phyloP scores from a whole-genome alignment of 2,797 vertebrate genomes.

The Oophaga sylvatica region DNA sequence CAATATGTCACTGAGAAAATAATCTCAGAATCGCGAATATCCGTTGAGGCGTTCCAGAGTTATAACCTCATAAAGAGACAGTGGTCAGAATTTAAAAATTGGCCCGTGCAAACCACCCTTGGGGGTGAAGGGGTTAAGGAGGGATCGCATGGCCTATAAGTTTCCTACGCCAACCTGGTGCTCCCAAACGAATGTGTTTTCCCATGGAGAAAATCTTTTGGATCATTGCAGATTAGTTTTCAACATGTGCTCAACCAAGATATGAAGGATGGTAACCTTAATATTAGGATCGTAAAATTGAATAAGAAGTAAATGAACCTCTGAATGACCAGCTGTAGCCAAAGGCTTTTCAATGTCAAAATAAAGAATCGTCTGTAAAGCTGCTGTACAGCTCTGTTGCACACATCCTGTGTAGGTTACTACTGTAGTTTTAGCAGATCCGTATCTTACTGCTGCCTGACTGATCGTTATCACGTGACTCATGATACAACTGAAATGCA shows the following conservation, averaged over 20 bases:
- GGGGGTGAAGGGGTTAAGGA: no score
- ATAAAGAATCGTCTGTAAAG: not conserved
- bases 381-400: not conserved
- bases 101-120: no score
- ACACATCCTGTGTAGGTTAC: not conserved
- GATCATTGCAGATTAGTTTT: not conserved
- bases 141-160: no score
- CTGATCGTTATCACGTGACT: not conserved
- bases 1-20: no score
- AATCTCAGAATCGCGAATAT: no score
- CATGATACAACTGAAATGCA: not conserved
- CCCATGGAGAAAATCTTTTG: not conserved
- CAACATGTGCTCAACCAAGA: not conserved
- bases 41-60: no score
- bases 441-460: not conserved
- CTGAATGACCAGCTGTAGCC: not conserved
- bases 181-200: not conserved
- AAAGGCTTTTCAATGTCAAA: not conserved
- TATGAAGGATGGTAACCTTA: no score
- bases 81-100: no score
- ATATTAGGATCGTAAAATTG: not conserved
- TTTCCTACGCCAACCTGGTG: no score
- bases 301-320: not conserved
- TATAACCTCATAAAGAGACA: no score
- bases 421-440: not conserved